Conservation (phyloP, 2,888 invertebrate species). For the Polydrusus cervinus region DNA sequence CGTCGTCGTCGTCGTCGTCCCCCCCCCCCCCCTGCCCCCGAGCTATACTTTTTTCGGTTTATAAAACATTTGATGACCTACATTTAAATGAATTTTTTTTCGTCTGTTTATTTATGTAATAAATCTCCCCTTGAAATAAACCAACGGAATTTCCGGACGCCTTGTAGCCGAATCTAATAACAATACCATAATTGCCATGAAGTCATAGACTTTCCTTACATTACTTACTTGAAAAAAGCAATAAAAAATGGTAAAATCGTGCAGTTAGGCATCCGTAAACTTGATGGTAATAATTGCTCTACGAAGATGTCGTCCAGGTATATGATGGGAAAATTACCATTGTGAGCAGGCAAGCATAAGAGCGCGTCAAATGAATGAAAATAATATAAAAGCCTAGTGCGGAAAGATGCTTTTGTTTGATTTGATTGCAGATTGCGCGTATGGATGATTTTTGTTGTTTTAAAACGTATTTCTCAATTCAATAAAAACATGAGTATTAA, state of each 20-base stretch:
- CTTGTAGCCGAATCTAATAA: too few relatives aligned
- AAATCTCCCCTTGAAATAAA: too few relatives aligned
- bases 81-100: too few relatives aligned
- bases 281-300: constrained; percentile 39
- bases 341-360: constrained; percentile 48
- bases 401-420: constrained; percentile 52
- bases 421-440: constrained; percentile 44
- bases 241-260: constrained; percentile 38
- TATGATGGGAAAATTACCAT: constrained; percentile 51
- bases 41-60: too few relatives aligned
- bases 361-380: constrained; percentile 48
- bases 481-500: not conserved
- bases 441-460: constrained; percentile 40
- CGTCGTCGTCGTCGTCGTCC: too few relatives aligned
- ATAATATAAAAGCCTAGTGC: constrained; percentile 36
- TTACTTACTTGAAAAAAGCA: not conserved
- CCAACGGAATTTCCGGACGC: too few relatives aligned
- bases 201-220: too few relatives aligned
- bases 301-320: constrained; percentile 50
- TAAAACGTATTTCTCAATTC: not conserved
- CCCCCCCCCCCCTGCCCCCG: too few relatives aligned
- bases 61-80: too few relatives aligned
- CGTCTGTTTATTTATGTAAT: too few relatives aligned
- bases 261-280: constrained; percentile 48
- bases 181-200: too few relatives aligned